Base-by-base conservation (phyloP, 2,113 vertebrate genomes). In the Pithys albifrons region DNA sequence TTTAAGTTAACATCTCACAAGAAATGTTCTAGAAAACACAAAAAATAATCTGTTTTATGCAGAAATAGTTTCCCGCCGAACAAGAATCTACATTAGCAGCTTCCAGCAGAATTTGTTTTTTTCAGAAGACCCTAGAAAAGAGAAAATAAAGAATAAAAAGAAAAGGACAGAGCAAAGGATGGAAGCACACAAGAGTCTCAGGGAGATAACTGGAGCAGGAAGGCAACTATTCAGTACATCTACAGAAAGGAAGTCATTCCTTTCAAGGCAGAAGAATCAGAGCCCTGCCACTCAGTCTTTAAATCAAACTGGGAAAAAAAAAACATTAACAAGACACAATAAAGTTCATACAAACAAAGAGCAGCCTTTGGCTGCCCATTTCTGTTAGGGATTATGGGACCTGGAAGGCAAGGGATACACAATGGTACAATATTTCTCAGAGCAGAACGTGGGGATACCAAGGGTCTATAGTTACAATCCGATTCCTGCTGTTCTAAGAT, bases 401-500 rank as follows among this genome's bases (percentile, higher is more conserved):
- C 8, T 19, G 10, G 3, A 54, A 2, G 3, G 1, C n/a, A 91
- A 29, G 5, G 8, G 5, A 24, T 12, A 41, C 7, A 27, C 1
- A 51, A 9, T 1, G 7, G 12, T 28, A 39, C 33, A 31, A 23
- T 12, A 5, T 5, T 41, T 22, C 8, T n/a, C 19, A 66, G 4
- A 43, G 9, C 17, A 31, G 16, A 24, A 4, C 48, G 4, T 6
- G 3, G 4, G 16, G 3, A 15, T 29, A 12, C 28, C 14, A 58
- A 64, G 9, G 1, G 1, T 31, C 10, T 1, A 7, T 10, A 66
- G 31, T 5, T 25, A 62, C 4, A 1, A 19, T 18, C 61, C 0
- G 0, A 16, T 27, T 55, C 6, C 7, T 37, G 3, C 5, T 75
- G 1, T 51, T 46, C 28, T 19, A 35, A 22, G 2, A 27, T 2